A percentile compares a stretch with the other conserved stretches of the same genome.
phyloP scores from a whole-genome alignment of 2,797 vertebrate species.

The Melanotaenia pygmaea region DNA sequence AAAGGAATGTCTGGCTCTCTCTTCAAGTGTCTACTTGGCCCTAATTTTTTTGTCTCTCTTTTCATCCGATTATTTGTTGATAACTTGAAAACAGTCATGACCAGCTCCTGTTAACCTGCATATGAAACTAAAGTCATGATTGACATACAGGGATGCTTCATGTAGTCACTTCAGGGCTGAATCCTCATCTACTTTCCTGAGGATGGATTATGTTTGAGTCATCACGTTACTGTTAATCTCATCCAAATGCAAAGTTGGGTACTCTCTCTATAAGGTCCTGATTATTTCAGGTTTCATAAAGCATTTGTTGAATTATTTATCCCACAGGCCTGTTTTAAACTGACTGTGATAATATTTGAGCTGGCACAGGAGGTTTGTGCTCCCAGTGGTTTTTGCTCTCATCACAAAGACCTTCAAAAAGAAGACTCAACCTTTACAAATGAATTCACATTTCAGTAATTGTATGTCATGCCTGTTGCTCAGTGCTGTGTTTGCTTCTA shows the following conservation, averaged over 20 bases:
- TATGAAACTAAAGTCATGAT: slow-evolving; percentile 57
- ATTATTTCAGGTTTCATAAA: slow-evolving; percentile 56
- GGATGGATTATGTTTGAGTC: slow-evolving; percentile 40
- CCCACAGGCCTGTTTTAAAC: slow-evolving; percentile 56
- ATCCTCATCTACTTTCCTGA: slow-evolving; percentile 23
- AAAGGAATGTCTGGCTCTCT: slow-evolving; percentile 77
- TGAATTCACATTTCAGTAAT: slow-evolving; percentile 75
- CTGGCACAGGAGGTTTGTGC: slow-evolving; percentile 62
- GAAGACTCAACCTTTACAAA: slow-evolving; percentile 71
- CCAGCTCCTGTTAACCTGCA: slow-evolving; percentile 68
- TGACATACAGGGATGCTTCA: slow-evolving; percentile 61
- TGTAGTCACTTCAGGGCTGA: slow-evolving; percentile 36
- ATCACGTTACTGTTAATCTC: slow-evolving; percentile 47
- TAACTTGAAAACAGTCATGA: slow-evolving; percentile 69
- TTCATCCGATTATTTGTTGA: slow-evolving; percentile 74
- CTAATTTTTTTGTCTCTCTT: slow-evolving; percentile 80
- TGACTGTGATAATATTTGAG: slow-evolving; percentile 73
- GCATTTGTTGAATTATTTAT: slow-evolving; percentile 52
- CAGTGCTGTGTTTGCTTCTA: slow-evolving; percentile 45
- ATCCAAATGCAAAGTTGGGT: slow-evolving; percentile 33
- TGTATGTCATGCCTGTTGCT: slow-evolving; percentile 65
- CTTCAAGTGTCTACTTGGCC: slow-evolving; percentile 75
- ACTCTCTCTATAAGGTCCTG: slow-evolving; percentile 29
- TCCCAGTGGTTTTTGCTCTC: slow-evolving; percentile 58
- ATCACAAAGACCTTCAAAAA: slow-evolving; percentile 65